Evolutionary conservation across 2,113 vertebrate genomes (phyloP).

Genomic region (Peucedramus taeniatus): DNA sequence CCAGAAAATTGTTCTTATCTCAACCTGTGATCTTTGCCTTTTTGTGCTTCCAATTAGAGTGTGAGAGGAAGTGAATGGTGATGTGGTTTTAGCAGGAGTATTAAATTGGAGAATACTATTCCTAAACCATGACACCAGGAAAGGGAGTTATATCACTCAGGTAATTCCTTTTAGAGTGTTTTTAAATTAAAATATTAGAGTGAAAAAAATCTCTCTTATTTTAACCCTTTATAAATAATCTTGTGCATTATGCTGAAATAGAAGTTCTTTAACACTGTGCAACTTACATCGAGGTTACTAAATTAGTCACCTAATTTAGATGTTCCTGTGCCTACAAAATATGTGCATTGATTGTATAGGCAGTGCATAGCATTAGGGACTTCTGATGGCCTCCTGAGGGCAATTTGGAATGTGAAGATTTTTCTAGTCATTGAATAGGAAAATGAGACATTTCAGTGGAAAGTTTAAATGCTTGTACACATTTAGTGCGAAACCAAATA

Average conservation of each 20-base stretch:
- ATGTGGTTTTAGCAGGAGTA: not conserved
- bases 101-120: not conserved
- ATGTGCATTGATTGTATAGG: not conserved
- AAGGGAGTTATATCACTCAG: not conserved
- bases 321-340: not conserved
- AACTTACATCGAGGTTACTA: not conserved
- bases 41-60: not conserved
- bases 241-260: not conserved
- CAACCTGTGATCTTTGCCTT: not conserved
- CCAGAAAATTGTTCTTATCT: not conserved
- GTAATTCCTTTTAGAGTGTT: not conserved
- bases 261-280: not conserved
- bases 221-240: not conserved
- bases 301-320: not conserved
- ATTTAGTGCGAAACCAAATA: not conserved
- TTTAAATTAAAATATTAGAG: not conserved
- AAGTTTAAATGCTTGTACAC: not conserved
- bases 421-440: not conserved
- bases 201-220: not conserved
- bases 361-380: not conserved
- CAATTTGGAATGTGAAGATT: not conserved
- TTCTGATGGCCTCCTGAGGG: not conserved
- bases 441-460: not conserved
- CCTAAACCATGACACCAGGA: not conserved
- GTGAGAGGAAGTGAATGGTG: not conserved